A percentile compares a stretch with the other conserved stretches of the same genome.
These are phyloP conservation scores for Chaetophractus vellerosus DNA, from an alignment of 2,797 vertebrate genomes.

Conservation along the genomic window DNA sequence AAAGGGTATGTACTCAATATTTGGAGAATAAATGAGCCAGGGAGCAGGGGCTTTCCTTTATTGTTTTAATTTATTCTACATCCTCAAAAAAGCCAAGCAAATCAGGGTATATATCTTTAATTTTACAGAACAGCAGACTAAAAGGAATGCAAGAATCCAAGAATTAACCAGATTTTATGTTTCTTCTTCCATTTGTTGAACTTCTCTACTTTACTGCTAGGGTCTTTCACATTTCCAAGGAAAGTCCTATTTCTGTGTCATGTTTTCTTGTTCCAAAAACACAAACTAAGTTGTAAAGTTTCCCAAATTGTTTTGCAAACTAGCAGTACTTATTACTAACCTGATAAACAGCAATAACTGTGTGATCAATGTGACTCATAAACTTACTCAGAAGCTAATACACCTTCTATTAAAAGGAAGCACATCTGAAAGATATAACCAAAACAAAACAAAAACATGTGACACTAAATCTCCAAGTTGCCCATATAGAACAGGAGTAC, in stretches of 20 bases:
- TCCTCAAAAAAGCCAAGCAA: background rate
- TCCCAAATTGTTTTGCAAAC: background rate
- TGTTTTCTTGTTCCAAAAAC: background rate
- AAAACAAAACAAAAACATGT: background rate
- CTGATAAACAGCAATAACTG: background rate
- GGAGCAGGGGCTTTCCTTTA: background rate
- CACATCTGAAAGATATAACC: background rate
- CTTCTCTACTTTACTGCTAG: background rate
- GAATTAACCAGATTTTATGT: background rate
- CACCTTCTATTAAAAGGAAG: background rate
- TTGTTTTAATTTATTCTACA: conserved; percentile 3
- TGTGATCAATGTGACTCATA: background rate
- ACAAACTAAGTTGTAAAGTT: background rate
- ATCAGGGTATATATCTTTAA: background rate
- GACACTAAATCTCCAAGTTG: background rate
- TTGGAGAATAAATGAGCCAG: background rate
- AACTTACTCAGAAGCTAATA: background rate
- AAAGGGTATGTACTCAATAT: background rate
- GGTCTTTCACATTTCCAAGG: background rate
- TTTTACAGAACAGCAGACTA: background rate
- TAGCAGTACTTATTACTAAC: background rate
- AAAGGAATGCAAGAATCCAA: background rate
- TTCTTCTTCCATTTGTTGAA: background rate
- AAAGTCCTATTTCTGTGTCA: background rate
- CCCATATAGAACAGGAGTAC: background rate